Evolutionary conservation across 2,113 vertebrate species (phyloP).

Genomic region (Castor canadensis): DNA sequence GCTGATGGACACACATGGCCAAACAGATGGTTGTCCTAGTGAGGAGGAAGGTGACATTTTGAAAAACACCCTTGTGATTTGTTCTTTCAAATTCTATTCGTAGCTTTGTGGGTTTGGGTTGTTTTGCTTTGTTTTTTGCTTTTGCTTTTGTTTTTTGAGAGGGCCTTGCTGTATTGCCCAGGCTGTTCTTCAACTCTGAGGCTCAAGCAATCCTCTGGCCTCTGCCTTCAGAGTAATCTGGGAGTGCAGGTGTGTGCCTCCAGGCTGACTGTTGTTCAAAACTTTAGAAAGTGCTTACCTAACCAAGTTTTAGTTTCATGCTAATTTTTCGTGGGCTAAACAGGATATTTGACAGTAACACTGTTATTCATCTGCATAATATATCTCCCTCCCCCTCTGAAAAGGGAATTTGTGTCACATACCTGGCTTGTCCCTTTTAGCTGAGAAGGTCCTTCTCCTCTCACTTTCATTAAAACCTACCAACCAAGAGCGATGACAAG

Average conservation of each 20-base stretch:
- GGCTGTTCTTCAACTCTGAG: background rate
- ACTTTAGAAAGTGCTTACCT: background rate
- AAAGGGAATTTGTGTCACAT: background rate
- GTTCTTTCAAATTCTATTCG: background rate
- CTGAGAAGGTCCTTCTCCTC: background rate
- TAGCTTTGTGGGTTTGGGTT: too few species aligned
- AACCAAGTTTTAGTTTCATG: background rate
- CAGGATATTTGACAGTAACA: background rate
- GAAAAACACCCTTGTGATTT: background rate
- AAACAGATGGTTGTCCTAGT: background rate
- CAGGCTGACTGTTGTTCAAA: background rate
- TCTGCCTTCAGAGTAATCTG: background rate
- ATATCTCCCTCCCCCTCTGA: background rate
- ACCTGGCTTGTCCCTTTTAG: background rate
- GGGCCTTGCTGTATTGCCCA: too few species aligned
- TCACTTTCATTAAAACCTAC: slow-evolving; percentile 25
- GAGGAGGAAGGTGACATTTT: background rate
- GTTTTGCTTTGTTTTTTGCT: too few species aligned
- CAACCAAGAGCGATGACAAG: slow-evolving; percentile 33
- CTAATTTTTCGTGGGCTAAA: background rate
- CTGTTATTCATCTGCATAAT: background rate
- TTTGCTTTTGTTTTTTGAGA: too few species aligned
- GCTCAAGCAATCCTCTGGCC: background rate
- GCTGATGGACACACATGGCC: background rate
- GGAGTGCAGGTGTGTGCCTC: background rate